Percentiles rank a stretch among this genome's conserved stretches.
These are phyloP conservation scores for Peromyscus aztecus DNA, from an alignment of 2,797 vertebrate species.

Conservation along the genomic window DNA sequence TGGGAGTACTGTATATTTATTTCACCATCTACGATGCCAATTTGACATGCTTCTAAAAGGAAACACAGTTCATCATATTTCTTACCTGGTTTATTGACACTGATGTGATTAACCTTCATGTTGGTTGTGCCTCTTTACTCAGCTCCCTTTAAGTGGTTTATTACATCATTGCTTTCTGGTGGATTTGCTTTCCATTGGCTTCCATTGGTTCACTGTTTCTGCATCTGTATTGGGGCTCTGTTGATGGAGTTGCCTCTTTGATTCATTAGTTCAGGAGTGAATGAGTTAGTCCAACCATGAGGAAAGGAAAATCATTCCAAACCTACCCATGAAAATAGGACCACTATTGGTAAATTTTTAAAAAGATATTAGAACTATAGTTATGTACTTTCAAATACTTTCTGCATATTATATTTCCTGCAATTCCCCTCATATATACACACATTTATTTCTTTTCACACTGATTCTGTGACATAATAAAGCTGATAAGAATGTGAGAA, in stretches of 20 bases:
- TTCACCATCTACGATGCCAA: neutral
- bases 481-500: neutral
- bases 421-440: neutral
- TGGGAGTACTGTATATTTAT: neutral
- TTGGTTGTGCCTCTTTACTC: constrained; percentile 27
- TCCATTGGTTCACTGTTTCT: neutral
- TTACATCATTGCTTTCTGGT: constrained; percentile 19
- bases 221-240: neutral
- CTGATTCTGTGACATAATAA: neutral
- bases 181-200: neutral
- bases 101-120: constrained; percentile 30
- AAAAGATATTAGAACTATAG: neutral
- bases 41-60: constrained; percentile 3
- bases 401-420: constrained; percentile 11
- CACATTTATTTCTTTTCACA: constrained; percentile 1
- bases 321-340: neutral
- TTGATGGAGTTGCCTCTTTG: neutral
- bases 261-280: constrained; percentile 24
- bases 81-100: constrained; percentile 11
- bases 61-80: neutral
- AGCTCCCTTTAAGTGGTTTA: constrained; percentile 51
- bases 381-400: constrained; percentile 4
- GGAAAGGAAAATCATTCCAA: neutral
- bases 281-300: neutral
- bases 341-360: constrained; percentile 10